These are phyloP conservation scores for Ianthella basta DNA, from an alignment of 37 sponge, comb jelly and placozoan genomes.

Conservation along the genomic window DNA sequence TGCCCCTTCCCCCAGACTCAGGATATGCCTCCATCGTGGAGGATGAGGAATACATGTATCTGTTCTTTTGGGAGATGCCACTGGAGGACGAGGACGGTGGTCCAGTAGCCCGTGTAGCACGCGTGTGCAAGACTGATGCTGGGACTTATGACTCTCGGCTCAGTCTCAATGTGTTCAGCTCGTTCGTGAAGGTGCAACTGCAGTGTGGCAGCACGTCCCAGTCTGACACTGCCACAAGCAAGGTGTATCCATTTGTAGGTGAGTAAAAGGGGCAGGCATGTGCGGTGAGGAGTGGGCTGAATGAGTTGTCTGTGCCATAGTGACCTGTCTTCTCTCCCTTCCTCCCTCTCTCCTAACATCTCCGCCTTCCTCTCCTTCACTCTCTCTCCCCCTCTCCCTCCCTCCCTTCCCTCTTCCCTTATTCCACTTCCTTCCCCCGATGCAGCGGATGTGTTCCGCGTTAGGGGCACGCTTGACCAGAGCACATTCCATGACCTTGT, in stretches of 20 bases:
- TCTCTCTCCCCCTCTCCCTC: neutral
- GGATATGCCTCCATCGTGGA: conserved; percentile 74
- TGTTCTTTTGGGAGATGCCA: conserved; percentile 78
- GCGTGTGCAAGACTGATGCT: conserved; percentile 46
- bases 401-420: neutral
- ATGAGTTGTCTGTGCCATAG: neutral
- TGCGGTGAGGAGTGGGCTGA: neutral
- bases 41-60: conserved; percentile 73
- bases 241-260: conserved; percentile 11
- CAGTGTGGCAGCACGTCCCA: neutral
- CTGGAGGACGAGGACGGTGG: conserved; percentile 33
- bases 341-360: neutral
- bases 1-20: conserved; percentile 39
- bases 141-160: neutral
- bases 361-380: neutral
- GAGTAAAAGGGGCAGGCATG: neutral
- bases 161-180: conserved; percentile 1
- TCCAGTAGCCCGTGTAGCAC: conserved; percentile 52
- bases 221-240: neutral
- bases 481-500: conserved; percentile 17
- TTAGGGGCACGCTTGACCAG: conserved; percentile 19
- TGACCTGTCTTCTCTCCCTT: neutral
- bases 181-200: conserved; percentile 6
- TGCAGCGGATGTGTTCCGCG: conserved; percentile 51
- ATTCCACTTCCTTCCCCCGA: neutral